Percentiles rank a stretch among this genome's conserved stretches.
Conservation (phyloP, 2,113 vertebrate genomes). For the Limanda limanda region DNA sequence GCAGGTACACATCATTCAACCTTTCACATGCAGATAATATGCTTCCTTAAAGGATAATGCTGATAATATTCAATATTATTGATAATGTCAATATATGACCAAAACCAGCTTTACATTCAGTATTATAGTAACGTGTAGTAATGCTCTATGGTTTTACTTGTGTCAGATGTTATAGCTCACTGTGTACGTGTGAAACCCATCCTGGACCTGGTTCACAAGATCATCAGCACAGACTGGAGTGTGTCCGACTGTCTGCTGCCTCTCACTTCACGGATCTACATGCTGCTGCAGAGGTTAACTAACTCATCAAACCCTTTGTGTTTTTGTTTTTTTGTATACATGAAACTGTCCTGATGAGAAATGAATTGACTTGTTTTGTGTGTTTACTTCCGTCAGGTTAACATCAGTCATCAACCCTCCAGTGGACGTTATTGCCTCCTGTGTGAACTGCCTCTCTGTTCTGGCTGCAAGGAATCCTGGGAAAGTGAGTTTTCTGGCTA, state of each 20-base stretch:
- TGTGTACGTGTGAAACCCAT: constrained; percentile 95
- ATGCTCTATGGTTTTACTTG: not conserved
- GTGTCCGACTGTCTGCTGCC: constrained; percentile 95
- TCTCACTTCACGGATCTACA: constrained; percentile 97
- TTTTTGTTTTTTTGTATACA: not conserved
- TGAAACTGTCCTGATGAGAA: not conserved
- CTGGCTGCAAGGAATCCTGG: constrained; percentile 93
- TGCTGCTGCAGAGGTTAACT: constrained; percentile 93
- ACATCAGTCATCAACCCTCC: constrained; percentile 94
- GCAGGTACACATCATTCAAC: constrained; percentile 84
- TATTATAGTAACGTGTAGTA: not conserved
- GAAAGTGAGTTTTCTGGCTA: constrained; percentile 82
- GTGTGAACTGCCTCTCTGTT: constrained; percentile 94
- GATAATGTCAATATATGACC: too few species aligned
- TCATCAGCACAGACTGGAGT: constrained; percentile 94
- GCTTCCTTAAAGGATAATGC: not conserved
- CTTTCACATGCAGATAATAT: not conserved
- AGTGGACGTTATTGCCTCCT: constrained; percentile 95
- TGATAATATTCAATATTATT: not conserved
- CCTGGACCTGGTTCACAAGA: constrained; percentile 94
- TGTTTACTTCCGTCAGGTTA: constrained; percentile 81
- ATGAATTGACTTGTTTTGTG: not conserved
- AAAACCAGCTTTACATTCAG: not conserved
- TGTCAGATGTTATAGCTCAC: constrained; percentile 92
- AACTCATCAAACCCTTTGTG: not conserved